Evolutionary conservation across 2,113 vertebrate species (phyloP).

Genomic region (Microtus pennsylvanicus): DNA sequence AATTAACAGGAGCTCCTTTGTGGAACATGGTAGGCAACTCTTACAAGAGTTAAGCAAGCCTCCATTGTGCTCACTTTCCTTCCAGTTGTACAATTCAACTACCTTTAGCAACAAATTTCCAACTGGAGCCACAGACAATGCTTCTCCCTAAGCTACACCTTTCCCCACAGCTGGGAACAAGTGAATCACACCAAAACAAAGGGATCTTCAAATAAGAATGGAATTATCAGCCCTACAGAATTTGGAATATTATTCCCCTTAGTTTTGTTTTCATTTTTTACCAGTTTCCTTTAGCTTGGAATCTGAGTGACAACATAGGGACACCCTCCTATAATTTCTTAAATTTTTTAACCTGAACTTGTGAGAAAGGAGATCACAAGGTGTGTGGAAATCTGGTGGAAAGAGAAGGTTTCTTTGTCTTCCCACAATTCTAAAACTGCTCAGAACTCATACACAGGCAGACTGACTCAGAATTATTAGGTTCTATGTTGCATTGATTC

Average conservation of each 20-base stretch:
- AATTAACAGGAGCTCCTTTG: background rate
- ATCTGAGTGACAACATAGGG: background rate
- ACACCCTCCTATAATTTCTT: too few relatives aligned
- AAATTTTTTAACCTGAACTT: background rate
- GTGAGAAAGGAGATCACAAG: background rate
- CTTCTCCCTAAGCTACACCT: background rate
- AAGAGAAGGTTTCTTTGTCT: background rate
- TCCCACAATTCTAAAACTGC: background rate
- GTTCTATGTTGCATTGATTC: background rate
- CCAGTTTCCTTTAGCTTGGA: background rate
- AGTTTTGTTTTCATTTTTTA: background rate
- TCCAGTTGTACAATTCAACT: background rate
- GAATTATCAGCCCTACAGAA: background rate
- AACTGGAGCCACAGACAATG: background rate
- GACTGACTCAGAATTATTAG: background rate
- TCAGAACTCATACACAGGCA: background rate
- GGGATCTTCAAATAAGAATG: background rate
- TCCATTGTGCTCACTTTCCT: background rate
- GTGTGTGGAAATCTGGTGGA: background rate
- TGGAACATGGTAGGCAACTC: background rate
- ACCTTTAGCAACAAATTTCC: background rate
- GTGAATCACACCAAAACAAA: conserved; percentile 1
- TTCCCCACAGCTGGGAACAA: conserved; percentile 10
- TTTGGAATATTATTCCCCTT: background rate
- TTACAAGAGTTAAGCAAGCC: background rate